phyloP scores from a whole-genome alignment of 1,140 invertebrate genomes.

The Oncopodura yosiiana region DNA sequence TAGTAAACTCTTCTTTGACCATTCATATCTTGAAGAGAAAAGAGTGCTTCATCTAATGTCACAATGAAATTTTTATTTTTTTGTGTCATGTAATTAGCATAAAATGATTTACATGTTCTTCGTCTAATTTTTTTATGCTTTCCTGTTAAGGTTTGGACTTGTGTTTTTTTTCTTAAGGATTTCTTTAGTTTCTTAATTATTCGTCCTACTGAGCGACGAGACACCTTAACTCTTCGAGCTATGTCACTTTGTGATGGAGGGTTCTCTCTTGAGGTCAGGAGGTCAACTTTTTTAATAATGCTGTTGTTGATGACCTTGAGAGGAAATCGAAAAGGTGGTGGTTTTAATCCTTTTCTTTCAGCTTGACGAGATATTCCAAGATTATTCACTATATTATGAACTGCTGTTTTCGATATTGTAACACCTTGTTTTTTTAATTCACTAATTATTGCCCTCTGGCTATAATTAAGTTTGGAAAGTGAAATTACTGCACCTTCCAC shows the following conservation, averaged over 20 bases:
- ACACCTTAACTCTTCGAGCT: background rate
- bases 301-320: background rate
- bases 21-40: background rate
- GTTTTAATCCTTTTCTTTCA: background rate
- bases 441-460: no score
- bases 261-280: background rate
- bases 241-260: slow-evolving; percentile 10
- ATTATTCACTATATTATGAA: no score
- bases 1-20: slow-evolving; percentile 1
- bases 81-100: slow-evolving; percentile 1
- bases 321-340: background rate
- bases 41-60: slow-evolving; percentile 9
- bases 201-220: background rate
- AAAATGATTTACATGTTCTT: slow-evolving; percentile 3
- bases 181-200: slow-evolving; percentile 3
- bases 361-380: background rate
- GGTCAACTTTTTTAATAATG: slow-evolving; percentile 7
- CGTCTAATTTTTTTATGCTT: background rate
- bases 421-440: no score
- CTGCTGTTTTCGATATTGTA: no score
- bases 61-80: background rate
- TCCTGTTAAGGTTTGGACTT: background rate
- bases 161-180: background rate
- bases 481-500: no score
- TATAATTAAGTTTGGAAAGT: no score